Evolutionary conservation across 2,888 invertebrate genomes (phyloP).

Genomic region (Amblyjoppa proteus): DNA sequence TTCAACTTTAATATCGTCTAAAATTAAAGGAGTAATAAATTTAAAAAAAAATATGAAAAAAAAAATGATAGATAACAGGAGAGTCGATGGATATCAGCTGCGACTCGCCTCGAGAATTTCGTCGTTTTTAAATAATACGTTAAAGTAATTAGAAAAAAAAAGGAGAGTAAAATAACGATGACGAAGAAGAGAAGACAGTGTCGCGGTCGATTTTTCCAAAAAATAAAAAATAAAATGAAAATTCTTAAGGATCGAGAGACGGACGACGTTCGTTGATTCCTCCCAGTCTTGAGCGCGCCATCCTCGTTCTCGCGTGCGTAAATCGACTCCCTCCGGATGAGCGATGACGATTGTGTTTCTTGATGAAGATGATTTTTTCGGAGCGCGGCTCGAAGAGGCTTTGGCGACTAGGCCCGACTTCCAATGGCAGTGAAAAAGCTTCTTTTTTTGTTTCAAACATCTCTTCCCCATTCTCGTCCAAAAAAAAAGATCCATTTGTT

Average conservation of each 20-base stretch:
- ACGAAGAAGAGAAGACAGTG: conserved; percentile 53
- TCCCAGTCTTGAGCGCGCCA: conserved; percentile 35
- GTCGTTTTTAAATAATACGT: conserved; percentile 55
- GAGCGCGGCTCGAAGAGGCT: conserved; percentile 44
- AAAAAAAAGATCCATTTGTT: not conserved
- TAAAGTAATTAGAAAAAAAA: conserved; percentile 65
- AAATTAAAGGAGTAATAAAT: conserved; percentile 1
- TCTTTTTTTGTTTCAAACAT: conserved; percentile 13
- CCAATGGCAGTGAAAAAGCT: conserved; percentile 60
- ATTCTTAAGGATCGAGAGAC: conserved; percentile 38
- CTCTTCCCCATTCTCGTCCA: conserved; percentile 2
- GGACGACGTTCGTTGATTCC: conserved; percentile 33
- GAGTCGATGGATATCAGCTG: not conserved
- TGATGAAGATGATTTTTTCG: conserved; percentile 29
- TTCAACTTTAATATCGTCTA: conserved; percentile 31
- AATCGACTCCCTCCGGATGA: conserved; percentile 1
- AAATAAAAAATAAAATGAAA: conserved; percentile 17
- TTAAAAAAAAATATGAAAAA: conserved; percentile 19
- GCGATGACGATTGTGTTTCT: not conserved
- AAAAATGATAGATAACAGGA: conserved; percentile 20
- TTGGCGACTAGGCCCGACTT: conserved; percentile 65
- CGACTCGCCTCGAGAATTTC: conserved; percentile 23
- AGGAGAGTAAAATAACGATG: conserved; percentile 64
- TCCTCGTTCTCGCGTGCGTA: conserved; percentile 27
- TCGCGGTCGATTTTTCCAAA: conserved; percentile 15